Evolutionary conservation across 2,113 vertebrate species (phyloP), one percentile per base, ranked within the genome.

Genomic region (Polypterus senegalus): DNA sequence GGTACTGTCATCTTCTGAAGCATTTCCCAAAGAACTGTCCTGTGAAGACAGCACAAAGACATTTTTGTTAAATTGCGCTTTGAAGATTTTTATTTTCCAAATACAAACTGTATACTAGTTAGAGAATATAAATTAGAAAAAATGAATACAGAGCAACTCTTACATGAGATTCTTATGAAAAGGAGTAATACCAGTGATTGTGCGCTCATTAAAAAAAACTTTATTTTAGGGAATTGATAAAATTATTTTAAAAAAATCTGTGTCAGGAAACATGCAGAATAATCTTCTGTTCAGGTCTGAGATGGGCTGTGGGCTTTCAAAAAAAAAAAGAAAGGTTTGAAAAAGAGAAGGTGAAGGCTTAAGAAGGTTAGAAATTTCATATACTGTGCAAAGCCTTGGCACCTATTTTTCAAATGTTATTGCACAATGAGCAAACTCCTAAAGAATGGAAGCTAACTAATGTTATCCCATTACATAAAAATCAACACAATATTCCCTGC

Each of bases 21-120:
- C 83, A 78, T 92, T 93, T 66, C 91, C 92, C 63, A 93, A 96
- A 66, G 94, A 97, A 77, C 92, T 97, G 76, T 93, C 94, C 96
- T 99, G 74, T 48, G 79, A 71, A 76, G 70, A 64, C 73, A 69
- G 9, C 64, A 81, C 64, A 68, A 56, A 69, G 76, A 71, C 70
- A 48, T 67, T 65, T 64, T 64, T 72, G 66, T 72, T 66, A 65
- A 7, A 27, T 48, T 7, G 27, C 27, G 27, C 59, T n/a, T 10
- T 6, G 43, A n/a, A n/a, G 6, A 27, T 52, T 7, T 52, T 4
- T 52, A 52, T 10, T 10, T 52, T 10, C 10, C 51, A 7, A 7
- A 52, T 8, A 47, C 58, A 5, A 47, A 11, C 43, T 5, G 5
- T 4, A 27, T 46, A 46, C 45, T 11, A 4, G 46, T 9, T 10